phyloP scores from a whole-genome alignment of 2,797 vertebrate species.

The Pyrrhura leucotis region DNA sequence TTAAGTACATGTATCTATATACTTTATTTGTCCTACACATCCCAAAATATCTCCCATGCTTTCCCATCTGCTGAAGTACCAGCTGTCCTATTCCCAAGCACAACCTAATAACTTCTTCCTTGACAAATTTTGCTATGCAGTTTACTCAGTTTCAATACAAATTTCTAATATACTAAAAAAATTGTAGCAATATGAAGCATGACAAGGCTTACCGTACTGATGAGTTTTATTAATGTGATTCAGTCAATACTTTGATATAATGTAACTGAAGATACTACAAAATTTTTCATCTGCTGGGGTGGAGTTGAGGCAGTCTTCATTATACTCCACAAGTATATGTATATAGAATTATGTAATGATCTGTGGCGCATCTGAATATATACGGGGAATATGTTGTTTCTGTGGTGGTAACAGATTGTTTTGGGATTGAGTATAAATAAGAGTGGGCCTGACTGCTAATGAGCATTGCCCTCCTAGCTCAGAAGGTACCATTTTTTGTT shows the following conservation, averaged over 20 bases:
- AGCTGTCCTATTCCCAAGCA: background rate
- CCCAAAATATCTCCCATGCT: background rate
- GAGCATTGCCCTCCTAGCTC: background rate
- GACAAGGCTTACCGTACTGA: background rate
- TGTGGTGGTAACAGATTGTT: background rate
- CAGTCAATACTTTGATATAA: background rate
- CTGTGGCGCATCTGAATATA: background rate
- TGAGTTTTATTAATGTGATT: background rate
- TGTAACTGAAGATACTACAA: background rate
- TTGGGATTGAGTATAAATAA: background rate
- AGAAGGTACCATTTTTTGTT: background rate
- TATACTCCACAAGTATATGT: background rate
- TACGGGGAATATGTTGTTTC: background rate
- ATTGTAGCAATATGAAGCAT: background rate
- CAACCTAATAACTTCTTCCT: background rate
- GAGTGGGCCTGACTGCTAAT: background rate
- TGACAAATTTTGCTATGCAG: background rate
- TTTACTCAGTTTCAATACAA: background rate
- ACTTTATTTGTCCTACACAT: background rate
- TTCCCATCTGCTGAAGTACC: constrained; percentile 9
- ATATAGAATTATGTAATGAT: background rate
- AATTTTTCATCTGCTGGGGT: background rate
- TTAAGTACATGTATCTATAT: background rate
- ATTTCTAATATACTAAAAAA: background rate
- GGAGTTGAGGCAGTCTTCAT: background rate